Base-by-base conservation (phyloP, 2,113 vertebrate species). In the Dipodomys stephensi region DNA sequence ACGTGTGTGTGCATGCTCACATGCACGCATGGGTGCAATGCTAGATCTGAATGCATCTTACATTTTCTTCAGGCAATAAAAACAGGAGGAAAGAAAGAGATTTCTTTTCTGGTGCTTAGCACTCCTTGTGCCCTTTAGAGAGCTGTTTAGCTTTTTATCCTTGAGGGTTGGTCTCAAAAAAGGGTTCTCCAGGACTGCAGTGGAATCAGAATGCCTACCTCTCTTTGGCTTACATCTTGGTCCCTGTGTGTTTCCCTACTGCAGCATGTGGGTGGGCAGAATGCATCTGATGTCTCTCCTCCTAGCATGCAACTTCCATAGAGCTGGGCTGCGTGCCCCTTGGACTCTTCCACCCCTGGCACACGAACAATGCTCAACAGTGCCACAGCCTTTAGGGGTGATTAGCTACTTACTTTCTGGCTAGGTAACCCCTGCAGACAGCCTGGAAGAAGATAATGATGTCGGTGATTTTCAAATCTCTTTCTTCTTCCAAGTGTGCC, bases 381-480 rank as follows among this genome's bases (percentile, higher is more conserved):
- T 25, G 15, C 20, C 23, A 46, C 62, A 9, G 46, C 35, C 35
- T 32, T 32, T 20, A 44, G 60, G 39, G 49, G 32, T 0, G 4
- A 27, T 39, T 0, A 57, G 25, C 62, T 84, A 98, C 99, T 97
- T 96, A 99, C 99, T 99, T 99, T 96, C 99, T 99, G 80, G 99
- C 99, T 94, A 99, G 97, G 96, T 99, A 99, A 44, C 99, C 99
- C 85, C 99, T 98, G 94, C 99, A 99, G 81, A 99, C 99, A 0
- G 99, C 99, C 98, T 99, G 99, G 98, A 99, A 99, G 98, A 99
- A 99, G 98, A 99, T 99, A 96, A 99, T 99, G 78, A 99, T 99
- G 95, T 99, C 99, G 0, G 99, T 99, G 96, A 99, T 99, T 98
- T 99, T 99, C 97, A 99, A 98, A 92, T 99, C 99, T 84, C 99